phyloP scores from a whole-genome alignment of 2,113 vertebrate species.

The Nothocercus nigrocapillus region DNA sequence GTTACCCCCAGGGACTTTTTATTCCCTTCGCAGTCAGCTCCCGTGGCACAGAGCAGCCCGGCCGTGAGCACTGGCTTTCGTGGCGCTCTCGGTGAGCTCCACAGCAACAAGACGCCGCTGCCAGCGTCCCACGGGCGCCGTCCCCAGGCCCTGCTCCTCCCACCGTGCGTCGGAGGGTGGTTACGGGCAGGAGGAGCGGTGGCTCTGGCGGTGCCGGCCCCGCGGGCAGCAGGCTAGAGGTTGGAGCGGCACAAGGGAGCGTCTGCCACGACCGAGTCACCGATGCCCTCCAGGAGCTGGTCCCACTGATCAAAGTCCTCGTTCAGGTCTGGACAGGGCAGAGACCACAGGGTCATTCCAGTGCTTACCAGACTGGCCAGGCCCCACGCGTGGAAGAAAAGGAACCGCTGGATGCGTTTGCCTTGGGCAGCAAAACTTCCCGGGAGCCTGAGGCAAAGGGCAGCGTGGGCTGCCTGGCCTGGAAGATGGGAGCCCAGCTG shows the following conservation, averaged over 20 bases:
- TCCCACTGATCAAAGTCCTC: constrained; percentile 71
- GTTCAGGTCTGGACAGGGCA: constrained; percentile 65
- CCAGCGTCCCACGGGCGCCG: rapidly evolving
- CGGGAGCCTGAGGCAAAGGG: neutral
- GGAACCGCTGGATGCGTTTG: rapidly evolving
- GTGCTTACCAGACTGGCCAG: rapidly evolving
- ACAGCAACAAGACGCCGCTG: neutral
- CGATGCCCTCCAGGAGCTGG: constrained; percentile 66
- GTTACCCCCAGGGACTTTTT: neutral
- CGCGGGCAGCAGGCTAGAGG: constrained; percentile 38
- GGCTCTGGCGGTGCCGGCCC: rapidly evolving
- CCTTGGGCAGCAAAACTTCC: neutral
- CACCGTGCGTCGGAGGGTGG: neutral
- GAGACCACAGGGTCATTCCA: neutral
- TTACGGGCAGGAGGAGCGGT: neutral
- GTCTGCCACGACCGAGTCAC: constrained; percentile 52
- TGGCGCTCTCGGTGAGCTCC: neutral
- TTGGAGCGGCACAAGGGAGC: constrained; percentile 42
- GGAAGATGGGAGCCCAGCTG: neutral
- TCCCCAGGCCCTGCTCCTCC: neutral
- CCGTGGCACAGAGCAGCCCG: neutral
- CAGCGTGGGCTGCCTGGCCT: neutral
- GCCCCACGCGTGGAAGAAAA: neutral
- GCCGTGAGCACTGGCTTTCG: neutral
- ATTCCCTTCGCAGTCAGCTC: neutral